phyloP scores from a whole-genome alignment of 2,113 vertebrate genomes.

The Mesembrinibis cayennensis region DNA sequence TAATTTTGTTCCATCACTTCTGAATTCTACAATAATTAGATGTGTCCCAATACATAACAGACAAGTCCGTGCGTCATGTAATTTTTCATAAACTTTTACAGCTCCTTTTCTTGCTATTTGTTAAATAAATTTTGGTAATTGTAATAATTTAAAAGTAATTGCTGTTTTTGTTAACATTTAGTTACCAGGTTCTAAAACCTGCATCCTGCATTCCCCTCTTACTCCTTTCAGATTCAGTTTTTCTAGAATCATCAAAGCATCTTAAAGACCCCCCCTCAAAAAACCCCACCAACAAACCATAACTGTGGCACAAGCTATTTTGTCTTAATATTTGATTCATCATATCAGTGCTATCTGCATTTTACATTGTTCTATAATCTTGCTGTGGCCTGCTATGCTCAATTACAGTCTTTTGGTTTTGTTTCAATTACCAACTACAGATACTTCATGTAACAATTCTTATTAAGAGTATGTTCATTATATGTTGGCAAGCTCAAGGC shows the following conservation, averaged over 20 bases:
- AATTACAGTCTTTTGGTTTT: neutral
- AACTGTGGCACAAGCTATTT: neutral
- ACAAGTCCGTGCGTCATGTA: neutral
- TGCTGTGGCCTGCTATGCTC: neutral
- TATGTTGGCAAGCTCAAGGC: neutral
- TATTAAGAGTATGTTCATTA: neutral
- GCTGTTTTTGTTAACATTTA: neutral
- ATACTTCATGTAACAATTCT: neutral
- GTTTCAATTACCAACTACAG: neutral
- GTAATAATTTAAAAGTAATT: neutral
- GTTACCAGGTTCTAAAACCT: neutral
- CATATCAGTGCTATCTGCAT: neutral
- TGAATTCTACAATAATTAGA: neutral
- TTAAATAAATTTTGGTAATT: neutral
- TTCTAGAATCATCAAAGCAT: neutral
- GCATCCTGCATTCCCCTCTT: neutral
- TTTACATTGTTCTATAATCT: neutral
- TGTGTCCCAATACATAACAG: neutral
- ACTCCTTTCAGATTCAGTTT: neutral
- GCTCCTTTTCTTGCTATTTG: neutral
- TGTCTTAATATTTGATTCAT: neutral
- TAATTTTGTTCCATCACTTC: neutral
- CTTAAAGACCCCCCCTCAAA: neutral
- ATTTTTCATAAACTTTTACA: neutral
- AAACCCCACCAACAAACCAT: accelerated